Conservation (phyloP, 2,113 vertebrate species). For the Alethe diademata region DNA sequence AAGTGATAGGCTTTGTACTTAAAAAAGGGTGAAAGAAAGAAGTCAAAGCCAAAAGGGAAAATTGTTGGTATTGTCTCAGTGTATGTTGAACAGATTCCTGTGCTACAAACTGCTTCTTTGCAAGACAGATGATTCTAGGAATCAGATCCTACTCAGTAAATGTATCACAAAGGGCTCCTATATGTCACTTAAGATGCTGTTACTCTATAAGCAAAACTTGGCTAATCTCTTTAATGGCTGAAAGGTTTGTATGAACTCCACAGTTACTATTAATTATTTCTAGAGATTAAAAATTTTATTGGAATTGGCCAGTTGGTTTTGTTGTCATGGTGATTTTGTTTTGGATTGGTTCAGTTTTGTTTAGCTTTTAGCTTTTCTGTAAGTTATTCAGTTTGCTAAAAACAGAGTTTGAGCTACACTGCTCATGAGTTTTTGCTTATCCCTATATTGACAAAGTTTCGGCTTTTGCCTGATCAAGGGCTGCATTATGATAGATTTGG, state of each 20-base stretch:
- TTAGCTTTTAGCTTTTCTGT: background rate
- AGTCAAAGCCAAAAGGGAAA: background rate
- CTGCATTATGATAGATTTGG: background rate
- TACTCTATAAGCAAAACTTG: background rate
- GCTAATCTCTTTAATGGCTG: background rate
- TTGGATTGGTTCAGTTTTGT: background rate
- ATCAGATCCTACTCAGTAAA: background rate
- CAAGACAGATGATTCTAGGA: background rate
- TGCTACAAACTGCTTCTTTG: background rate
- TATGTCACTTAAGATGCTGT: background rate
- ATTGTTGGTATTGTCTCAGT: background rate
- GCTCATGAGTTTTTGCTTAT: background rate
- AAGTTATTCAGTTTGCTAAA: background rate
- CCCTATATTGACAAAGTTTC: background rate
- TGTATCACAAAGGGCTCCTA: background rate
- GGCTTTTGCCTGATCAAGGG: background rate
- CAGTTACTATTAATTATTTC: background rate
- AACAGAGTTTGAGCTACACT: background rate
- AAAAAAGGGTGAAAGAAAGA: background rate
- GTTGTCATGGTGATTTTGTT: background rate
- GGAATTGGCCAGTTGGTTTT: background rate
- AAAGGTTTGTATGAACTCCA: background rate
- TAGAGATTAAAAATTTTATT: background rate
- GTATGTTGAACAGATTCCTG: background rate
- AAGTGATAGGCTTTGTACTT: background rate